Evolutionary conservation across 2,797 vertebrate genomes (phyloP).

Genomic region (Phaenicophaeus curvirostris): DNA sequence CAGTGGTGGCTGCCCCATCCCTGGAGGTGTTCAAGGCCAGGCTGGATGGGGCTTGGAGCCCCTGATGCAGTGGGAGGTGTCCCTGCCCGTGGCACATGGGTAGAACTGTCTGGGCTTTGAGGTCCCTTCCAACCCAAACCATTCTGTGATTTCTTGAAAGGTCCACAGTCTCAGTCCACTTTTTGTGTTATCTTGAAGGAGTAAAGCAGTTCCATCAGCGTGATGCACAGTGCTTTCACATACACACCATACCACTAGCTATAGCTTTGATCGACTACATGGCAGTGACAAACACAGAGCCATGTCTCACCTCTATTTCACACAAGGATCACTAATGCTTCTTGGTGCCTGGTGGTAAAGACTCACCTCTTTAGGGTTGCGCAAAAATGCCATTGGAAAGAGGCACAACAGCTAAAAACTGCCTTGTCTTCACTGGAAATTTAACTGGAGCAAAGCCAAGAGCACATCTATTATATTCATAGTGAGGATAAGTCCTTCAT

Average conservation of each 20-base stretch:
- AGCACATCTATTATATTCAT: background rate
- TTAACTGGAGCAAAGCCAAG: background rate
- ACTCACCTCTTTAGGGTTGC: background rate
- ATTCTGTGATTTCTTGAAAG: too few relatives aligned
- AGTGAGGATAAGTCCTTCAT: conserved; percentile 8
- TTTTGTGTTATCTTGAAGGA: background rate
- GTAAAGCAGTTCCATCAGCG: background rate
- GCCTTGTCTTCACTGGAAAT: background rate
- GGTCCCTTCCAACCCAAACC: too few relatives aligned
- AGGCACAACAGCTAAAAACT: background rate
- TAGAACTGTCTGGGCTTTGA: too few relatives aligned
- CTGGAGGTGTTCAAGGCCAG: too few relatives aligned
- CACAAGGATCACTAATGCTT: background rate
- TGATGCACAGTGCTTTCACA: background rate
- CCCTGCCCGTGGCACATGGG: too few relatives aligned
- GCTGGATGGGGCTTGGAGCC: too few relatives aligned
- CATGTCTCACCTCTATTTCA: background rate
- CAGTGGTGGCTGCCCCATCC: too few relatives aligned
- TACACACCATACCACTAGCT: background rate
- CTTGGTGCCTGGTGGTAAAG: background rate
- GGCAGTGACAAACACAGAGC: background rate
- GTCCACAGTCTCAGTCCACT: background rate
- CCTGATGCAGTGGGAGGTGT: too few relatives aligned
- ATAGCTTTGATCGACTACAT: background rate
- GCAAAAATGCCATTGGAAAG: background rate